phyloP scores from a whole-genome alignment of 92 coral and sea anemone species.

The Pocillopora meandrina region DNA sequence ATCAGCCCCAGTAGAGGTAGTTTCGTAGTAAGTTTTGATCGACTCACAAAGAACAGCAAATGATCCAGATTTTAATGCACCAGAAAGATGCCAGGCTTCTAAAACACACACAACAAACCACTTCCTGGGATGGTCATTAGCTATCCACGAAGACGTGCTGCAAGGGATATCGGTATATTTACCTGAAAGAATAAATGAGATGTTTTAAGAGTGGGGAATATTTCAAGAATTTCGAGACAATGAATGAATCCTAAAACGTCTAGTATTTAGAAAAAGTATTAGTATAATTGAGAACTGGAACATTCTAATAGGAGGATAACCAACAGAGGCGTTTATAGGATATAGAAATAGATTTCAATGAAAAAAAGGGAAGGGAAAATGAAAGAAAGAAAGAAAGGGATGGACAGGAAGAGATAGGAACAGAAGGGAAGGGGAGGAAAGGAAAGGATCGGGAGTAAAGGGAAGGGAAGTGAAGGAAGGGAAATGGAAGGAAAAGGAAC shows the following conservation, averaged over 20 bases:
- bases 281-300: too few relatives aligned
- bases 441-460: neutral
- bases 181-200: constrained; percentile 19
- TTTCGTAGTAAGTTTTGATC: constrained; percentile 53
- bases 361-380: neutral
- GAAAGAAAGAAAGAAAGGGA: neutral
- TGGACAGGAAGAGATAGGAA: neutral
- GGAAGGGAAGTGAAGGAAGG: neutral
- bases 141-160: constrained; percentile 61
- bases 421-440: neutral
- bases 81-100: constrained; percentile 65
- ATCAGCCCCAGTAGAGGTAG: constrained; percentile 52
- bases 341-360: too few relatives aligned
- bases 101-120: constrained; percentile 60
- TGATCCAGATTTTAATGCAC: constrained; percentile 26
- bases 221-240: neutral
- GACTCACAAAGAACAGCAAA: constrained; percentile 15
- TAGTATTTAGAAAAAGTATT: too few relatives aligned
- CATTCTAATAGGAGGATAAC: too few relatives aligned
- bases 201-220: too few relatives aligned
- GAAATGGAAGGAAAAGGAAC: neutral
- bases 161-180: constrained; percentile 3
- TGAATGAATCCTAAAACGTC: neutral
- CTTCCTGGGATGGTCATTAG: constrained; percentile 33
- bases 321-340: too few relatives aligned